Conservation (phyloP, 2,797 vertebrate species). For the Esox masquinongy region DNA sequence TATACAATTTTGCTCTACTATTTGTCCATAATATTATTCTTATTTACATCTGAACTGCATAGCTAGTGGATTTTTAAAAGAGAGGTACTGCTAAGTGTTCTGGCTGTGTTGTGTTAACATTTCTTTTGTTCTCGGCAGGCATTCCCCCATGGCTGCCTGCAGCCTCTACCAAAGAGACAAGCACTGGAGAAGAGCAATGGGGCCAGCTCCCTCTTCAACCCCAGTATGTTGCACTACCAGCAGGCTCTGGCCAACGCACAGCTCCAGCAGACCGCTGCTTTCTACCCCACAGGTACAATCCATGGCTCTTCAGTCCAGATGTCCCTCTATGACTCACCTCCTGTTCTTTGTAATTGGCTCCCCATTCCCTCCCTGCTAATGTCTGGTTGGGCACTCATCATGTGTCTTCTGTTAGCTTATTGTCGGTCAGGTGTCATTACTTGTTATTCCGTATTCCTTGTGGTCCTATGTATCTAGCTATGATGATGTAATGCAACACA, state of each 20-base stretch:
- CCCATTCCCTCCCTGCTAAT: not conserved
- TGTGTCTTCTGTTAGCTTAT: not conserved
- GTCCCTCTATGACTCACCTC: not conserved
- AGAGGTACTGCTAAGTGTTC: conserved; percentile 1
- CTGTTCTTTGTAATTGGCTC: not conserved
- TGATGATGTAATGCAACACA: conserved; percentile 2
- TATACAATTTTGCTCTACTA: conserved; percentile 40
- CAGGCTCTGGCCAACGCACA: conserved; percentile 91
- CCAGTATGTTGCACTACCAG: conserved; percentile 94
- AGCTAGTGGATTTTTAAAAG: not conserved
- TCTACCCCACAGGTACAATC: conserved; percentile 61
- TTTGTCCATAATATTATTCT: conserved; percentile 21
- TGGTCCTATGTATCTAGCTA: not conserved
- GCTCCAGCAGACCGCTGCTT: conserved; percentile 82
- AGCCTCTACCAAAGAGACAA: conserved; percentile 96
- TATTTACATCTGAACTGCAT: not conserved
- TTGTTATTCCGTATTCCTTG: not conserved
- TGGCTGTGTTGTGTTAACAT: conserved; percentile 28
- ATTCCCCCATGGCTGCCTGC: conserved; percentile 89
- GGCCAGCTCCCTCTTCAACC: conserved; percentile 86
- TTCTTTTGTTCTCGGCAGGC: conserved; percentile 73
- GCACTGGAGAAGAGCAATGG: conserved; percentile 93
- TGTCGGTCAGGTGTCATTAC: not conserved
- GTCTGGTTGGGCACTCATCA: conserved; percentile 8
- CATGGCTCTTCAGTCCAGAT: not conserved